A percentile compares a stretch with the other conserved stretches of the same genome.
Evolutionary conservation across 2,113 vertebrate genomes (phyloP).

Genomic region (Odobenus rosmarus): DNA sequence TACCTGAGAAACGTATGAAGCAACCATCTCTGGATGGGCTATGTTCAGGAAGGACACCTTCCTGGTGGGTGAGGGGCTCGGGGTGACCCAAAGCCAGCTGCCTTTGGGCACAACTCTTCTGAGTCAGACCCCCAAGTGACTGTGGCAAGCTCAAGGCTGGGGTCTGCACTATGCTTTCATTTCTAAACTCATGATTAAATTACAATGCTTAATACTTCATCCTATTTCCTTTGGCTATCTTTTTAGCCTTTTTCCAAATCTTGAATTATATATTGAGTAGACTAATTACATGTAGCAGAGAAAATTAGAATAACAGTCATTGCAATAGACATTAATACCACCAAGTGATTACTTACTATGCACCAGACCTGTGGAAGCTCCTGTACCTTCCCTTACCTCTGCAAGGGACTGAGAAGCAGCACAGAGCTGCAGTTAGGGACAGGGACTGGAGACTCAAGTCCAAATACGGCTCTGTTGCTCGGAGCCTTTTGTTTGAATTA

Average conservation of each 20-base stretch:
- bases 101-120: background rate
- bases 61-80: background rate
- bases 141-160: background rate
- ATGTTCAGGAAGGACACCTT: background rate
- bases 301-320: conserved; percentile 19
- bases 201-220: background rate
- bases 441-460: background rate
- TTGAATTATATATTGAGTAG: background rate
- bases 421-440: background rate
- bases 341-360: background rate
- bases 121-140: background rate
- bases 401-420: background rate
- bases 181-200: background rate
- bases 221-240: background rate
- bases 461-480: background rate
- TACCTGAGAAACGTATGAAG: background rate
- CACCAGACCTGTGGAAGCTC: background rate
- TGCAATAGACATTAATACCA: background rate
- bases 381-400: background rate
- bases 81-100: background rate
- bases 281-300: background rate
- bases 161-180: background rate
- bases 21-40: background rate
- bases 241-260: conserved; percentile 43
- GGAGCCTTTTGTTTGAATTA: background rate